A percentile compares a stretch with the other conserved stretches of the same genome.
These are phyloP conservation scores for Tachina lurida DNA, from an alignment of 2,888 invertebrate genomes.

Conservation along the genomic window DNA sequence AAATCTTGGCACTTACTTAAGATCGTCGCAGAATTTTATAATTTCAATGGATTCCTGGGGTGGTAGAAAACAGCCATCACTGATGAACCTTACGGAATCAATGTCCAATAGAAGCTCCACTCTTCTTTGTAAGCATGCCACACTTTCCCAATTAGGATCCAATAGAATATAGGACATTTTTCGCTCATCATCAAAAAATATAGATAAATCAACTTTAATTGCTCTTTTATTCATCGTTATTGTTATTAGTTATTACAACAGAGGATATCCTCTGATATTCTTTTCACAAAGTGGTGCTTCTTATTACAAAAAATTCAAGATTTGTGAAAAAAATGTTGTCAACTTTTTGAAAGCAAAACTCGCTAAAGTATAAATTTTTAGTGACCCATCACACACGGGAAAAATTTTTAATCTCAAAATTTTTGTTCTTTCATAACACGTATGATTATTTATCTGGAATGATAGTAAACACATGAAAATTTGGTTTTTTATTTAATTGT, in stretches of 20 bases:
- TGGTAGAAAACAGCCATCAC: conserved; percentile 73
- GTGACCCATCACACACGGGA: too few species aligned
- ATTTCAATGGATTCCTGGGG: conserved; percentile 73
- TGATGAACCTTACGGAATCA: conserved; percentile 69
- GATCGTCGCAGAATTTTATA: conserved; percentile 62
- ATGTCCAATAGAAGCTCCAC: conserved; percentile 73
- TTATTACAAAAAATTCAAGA: too few species aligned
- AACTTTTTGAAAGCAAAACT: too few species aligned
- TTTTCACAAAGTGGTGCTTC: too few species aligned
- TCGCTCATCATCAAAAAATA: conserved; percentile 74
- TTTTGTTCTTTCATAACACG: too few species aligned
- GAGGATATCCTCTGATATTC: too few species aligned
- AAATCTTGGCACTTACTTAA: conserved; percentile 60
- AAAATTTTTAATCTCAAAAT: too few species aligned
- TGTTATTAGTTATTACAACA: neutral
- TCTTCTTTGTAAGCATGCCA: conserved; percentile 70
- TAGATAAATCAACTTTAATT: conserved; percentile 75
- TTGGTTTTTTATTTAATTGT: too few species aligned
- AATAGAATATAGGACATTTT: conserved; percentile 72
- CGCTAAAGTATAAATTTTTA: too few species aligned
- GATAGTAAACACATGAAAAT: too few species aligned
- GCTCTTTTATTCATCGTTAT: conserved; percentile 72
- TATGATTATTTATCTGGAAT: too few species aligned
- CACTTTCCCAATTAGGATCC: conserved; percentile 72
- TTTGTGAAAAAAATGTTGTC: too few species aligned